These are phyloP conservation scores for Eumacrocentrus americanus DNA, from an alignment of 2,888 invertebrate genomes.

Conservation along the genomic window DNA sequence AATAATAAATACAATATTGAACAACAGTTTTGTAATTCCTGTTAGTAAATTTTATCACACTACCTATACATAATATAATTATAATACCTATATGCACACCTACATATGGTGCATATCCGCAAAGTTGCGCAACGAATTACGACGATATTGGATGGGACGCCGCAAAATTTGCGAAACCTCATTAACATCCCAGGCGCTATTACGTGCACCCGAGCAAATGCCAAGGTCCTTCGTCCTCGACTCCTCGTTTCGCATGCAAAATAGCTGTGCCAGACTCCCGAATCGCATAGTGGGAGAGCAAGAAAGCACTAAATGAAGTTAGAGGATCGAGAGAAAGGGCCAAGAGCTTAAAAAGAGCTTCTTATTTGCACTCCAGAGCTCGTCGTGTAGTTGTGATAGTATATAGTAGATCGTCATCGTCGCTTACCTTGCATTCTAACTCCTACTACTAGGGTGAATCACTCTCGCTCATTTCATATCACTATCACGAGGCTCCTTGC, in stretches of 20 bases:
- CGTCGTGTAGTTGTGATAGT: too few relatives aligned
- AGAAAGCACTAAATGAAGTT: neutral
- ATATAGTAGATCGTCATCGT: neutral
- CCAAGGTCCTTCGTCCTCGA: conserved; percentile 1
- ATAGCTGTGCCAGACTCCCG: conserved; percentile 2
- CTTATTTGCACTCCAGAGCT: neutral
- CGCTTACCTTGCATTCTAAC: neutral
- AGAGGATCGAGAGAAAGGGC: neutral
- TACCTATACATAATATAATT: neutral
- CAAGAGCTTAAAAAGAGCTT: neutral
- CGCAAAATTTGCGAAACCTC: conserved; percentile 11
- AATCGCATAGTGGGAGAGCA: neutral
- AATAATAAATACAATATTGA: too few relatives aligned
- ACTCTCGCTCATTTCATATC: too few relatives aligned
- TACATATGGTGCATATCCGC: neutral
- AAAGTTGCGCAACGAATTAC: conserved; percentile 13
- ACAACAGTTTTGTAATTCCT: too few relatives aligned
- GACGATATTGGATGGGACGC: neutral
- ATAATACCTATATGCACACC: neutral
- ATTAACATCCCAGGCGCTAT: conserved; percentile 17
- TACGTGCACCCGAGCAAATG: conserved; percentile 19
- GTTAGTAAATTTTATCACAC: too few relatives aligned
- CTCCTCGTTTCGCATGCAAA: conserved; percentile 10
- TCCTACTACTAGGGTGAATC: neutral
- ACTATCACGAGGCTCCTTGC: too few relatives aligned